Evolutionary conservation across 2,888 invertebrate genomes (phyloP).

Genomic region (Parnassius mnemosyne): DNA sequence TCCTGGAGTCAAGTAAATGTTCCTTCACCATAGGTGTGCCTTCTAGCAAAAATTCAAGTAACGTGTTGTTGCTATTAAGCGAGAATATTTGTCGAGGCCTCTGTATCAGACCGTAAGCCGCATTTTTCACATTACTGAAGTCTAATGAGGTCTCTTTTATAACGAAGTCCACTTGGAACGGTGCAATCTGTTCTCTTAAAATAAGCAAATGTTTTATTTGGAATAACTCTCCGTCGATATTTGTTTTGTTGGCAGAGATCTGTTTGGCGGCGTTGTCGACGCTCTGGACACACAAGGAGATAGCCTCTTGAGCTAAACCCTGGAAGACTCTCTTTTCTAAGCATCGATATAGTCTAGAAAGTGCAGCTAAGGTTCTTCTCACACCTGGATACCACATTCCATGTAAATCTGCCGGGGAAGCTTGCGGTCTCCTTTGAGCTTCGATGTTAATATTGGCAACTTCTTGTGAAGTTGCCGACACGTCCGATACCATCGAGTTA

Average conservation of each 20-base stretch:
- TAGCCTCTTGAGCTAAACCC: conserved; percentile 97
- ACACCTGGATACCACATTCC: conserved; percentile 99
- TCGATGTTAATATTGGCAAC: conserved; percentile 83
- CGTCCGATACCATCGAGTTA: conserved; percentile 84
- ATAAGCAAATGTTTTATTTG: conserved; percentile 98
- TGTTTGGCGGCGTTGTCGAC: conserved; percentile 89
- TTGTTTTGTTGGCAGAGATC: conserved; percentile 87
- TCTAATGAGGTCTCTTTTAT: conserved; percentile 96
- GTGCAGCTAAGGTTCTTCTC: conserved; percentile 94
- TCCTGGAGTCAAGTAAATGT: conserved; percentile 95
- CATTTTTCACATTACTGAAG: conserved; percentile 94
- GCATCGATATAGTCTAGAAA: conserved; percentile 92
- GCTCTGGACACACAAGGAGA: conserved; percentile 94
- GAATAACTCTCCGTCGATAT: conserved; percentile 97
- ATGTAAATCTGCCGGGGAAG: conserved; percentile 96
- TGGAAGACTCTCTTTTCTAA: conserved; percentile 97
- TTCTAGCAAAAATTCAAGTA: conserved; percentile 94
- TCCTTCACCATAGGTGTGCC: conserved; percentile 97
- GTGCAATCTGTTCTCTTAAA: conserved; percentile 97
- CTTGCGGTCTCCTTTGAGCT: conserved; percentile 61
- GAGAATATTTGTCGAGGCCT: conserved; percentile 93
- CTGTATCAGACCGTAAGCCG: conserved; percentile 87
- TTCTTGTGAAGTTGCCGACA: conserved; percentile 85
- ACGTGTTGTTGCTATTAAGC: conserved; percentile 91
- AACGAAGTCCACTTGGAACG: conserved; percentile 97